A percentile compares a stretch with the other conserved stretches of the same genome.
Evolutionary conservation across 2,888 invertebrate genomes (phyloP).

Genomic region (Liopterus haemorrhoidalis): DNA sequence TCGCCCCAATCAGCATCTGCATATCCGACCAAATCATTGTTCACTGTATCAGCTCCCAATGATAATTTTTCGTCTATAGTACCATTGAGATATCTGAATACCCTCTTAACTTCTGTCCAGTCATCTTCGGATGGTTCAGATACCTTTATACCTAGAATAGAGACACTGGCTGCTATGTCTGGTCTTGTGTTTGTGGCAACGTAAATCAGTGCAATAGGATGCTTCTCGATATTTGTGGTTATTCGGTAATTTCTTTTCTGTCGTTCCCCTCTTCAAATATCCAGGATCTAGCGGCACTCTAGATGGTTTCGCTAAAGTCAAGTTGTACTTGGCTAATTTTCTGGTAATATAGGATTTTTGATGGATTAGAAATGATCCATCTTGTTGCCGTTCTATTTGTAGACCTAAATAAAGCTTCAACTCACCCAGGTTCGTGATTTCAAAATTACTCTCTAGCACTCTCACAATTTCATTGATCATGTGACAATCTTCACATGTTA

Average conservation of each 20-base stretch:
- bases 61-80: too few relatives aligned
- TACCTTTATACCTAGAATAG: conserved; percentile 33
- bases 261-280: conserved; percentile 11
- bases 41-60: too few relatives aligned
- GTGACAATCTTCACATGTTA: conserved; percentile 1
- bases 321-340: neutral
- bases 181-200: conserved; percentile 30
- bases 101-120: conserved; percentile 34
- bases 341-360: neutral
- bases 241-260: too few relatives aligned
- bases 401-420: conserved; percentile 18
- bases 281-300: conserved; percentile 16
- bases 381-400: neutral
- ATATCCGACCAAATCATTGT: conserved; percentile 26
- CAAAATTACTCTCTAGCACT: conserved; percentile 10
- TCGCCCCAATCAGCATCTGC: conserved; percentile 40
- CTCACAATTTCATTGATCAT: neutral
- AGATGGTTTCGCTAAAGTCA: conserved; percentile 7
- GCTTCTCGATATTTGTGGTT: conserved; percentile 6
- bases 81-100: too few relatives aligned
- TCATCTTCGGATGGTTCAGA: conserved; percentile 31
- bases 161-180: conserved; percentile 31
- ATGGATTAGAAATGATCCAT: neutral
- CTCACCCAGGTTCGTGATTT: conserved; percentile 16
- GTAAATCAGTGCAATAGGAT: conserved; percentile 25